These are phyloP conservation scores for Standfussiana lucernea DNA, from an alignment of 2,888 invertebrate species.

Conservation along the genomic window DNA sequence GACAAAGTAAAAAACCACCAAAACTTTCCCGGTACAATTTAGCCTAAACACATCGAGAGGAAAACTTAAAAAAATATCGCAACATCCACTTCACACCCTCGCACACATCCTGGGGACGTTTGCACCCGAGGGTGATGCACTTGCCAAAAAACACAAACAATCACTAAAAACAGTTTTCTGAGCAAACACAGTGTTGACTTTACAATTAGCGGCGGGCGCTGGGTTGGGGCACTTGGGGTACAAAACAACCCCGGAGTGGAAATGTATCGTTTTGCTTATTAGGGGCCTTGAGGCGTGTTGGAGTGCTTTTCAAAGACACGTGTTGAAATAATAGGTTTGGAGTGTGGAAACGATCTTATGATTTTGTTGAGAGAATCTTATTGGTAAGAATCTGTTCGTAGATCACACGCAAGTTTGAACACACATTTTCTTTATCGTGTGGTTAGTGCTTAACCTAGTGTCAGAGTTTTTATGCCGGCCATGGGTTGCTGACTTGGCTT, in stretches of 20 bases:
- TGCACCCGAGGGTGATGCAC: slow-evolving; percentile 65
- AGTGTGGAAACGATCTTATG: slow-evolving; percentile 20
- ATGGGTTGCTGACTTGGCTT: no score
- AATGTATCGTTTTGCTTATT: slow-evolving; percentile 52
- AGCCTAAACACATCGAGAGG: slow-evolving; percentile 13
- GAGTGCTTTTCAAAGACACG: slow-evolving; percentile 55
- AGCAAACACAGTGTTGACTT: slow-evolving; percentile 77
- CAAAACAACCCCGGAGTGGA: slow-evolving; percentile 51
- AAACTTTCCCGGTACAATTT: not conserved
- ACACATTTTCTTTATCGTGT: no score
- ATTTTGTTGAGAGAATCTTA: not conserved
- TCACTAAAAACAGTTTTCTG: slow-evolving; percentile 74
- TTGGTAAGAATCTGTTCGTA: not conserved
- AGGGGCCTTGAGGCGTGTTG: slow-evolving; percentile 43
- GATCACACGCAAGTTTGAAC: not conserved
- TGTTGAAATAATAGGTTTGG: slow-evolving; percentile 43
- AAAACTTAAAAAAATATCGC: slow-evolving; percentile 55
- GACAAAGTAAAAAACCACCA: not conserved
- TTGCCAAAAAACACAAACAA: slow-evolving; percentile 79
- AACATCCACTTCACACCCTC: slow-evolving; percentile 58
- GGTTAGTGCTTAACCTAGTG: no score
- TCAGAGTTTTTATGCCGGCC: no score
- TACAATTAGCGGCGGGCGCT: slow-evolving; percentile 75
- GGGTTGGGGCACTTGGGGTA: slow-evolving; percentile 62
- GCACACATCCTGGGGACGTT: slow-evolving; percentile 33